These are phyloP conservation scores for Ditylenchus weischeri DNA, from an alignment of 2,888 invertebrate genomes.

Conservation along the genomic window DNA sequence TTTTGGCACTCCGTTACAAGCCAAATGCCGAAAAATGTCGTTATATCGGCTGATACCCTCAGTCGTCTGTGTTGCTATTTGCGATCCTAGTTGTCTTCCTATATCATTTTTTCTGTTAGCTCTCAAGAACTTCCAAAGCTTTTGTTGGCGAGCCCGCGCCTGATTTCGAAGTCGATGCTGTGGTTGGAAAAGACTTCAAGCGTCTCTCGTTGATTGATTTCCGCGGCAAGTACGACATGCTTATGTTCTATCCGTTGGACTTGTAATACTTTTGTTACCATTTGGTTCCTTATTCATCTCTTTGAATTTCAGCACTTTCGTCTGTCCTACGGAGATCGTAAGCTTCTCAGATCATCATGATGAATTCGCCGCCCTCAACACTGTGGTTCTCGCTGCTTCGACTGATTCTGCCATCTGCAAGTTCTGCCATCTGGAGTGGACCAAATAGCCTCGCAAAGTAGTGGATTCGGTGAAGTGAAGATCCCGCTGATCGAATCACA, in stretches of 20 bases:
- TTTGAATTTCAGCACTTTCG: slow-evolving; percentile 64
- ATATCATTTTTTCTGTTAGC: too few species aligned
- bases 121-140: too few species aligned
- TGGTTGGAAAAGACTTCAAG: too few species aligned
- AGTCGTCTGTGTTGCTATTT: too few species aligned
- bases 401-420: slow-evolving; percentile 97
- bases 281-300: background rate
- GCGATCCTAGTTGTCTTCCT: too few species aligned
- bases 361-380: slow-evolving; percentile 62
- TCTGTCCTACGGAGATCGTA: slow-evolving; percentile 81
- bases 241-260: slow-evolving; percentile 58
- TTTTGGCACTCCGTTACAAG: too few species aligned
- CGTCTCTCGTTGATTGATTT: slow-evolving; percentile 52
- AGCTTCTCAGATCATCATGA: slow-evolving; percentile 85
- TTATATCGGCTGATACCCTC: too few species aligned
- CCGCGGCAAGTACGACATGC: slow-evolving; percentile 57
- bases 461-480: slow-evolving; percentile 84
- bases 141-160: too few species aligned
- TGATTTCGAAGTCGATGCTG: too few species aligned
- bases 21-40: too few species aligned
- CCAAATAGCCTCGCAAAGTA: slow-evolving; percentile 74
- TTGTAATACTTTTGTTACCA: slow-evolving; percentile 39
- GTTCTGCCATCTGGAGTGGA: slow-evolving; percentile 89
- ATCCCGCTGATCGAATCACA: slow-evolving; percentile 82
- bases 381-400: slow-evolving; percentile 73